Evolutionary conservation across 2,113 vertebrate genomes (phyloP), one percentile per base, ranked within the genome.

Genomic region (Leucosticte australis): DNA sequence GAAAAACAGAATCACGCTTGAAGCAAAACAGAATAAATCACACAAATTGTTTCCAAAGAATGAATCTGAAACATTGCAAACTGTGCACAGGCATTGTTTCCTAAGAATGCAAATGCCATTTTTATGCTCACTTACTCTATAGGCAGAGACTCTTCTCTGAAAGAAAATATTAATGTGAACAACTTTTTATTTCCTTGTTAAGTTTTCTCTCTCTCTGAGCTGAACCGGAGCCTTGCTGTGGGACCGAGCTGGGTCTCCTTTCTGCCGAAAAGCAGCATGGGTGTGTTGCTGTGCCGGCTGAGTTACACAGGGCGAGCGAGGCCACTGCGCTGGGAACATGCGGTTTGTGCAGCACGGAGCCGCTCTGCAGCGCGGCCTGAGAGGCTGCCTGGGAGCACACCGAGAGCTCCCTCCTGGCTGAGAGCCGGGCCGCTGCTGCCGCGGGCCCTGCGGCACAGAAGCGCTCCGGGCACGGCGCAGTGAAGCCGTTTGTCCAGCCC

Each of bases 1-100:
- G 77, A 95, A 95, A 94, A 96, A 91, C 83, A 94, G 84, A 95
- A 95, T 90, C 87, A 79, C 59, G 4, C 79, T 95, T 90, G 75
- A 89, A 94, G 69, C 87, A 92, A 95, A 96, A 94, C 92, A 94
- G 71, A 94, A 95, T 76, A 96, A 96, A 97, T 96, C 88, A 87
- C 69, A 82, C 78, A 84, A 81, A 83, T 49, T 83, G 75, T 96
- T 93, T 96, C 89, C 82, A 84, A 86, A 94, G 27, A 96, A 89
- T 55, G 63, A 97, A 95, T 95, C 86, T 84, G 74, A 89, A 96
- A 80, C 6, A 2, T 37, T 79, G 86, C 89, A 80, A 70, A 8
- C 39, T 71, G 4, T 0, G 42, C 28, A 47, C 67, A 83, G 62
- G 42, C 84, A 60, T 41, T 65, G 65, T 87, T 90, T 53, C 91